A percentile compares a stretch with the other conserved stretches of the same genome.
These are phyloP conservation scores for Monodelphis domestica DNA, from an alignment of 2,797 vertebrate species.

Conservation along the genomic window DNA sequence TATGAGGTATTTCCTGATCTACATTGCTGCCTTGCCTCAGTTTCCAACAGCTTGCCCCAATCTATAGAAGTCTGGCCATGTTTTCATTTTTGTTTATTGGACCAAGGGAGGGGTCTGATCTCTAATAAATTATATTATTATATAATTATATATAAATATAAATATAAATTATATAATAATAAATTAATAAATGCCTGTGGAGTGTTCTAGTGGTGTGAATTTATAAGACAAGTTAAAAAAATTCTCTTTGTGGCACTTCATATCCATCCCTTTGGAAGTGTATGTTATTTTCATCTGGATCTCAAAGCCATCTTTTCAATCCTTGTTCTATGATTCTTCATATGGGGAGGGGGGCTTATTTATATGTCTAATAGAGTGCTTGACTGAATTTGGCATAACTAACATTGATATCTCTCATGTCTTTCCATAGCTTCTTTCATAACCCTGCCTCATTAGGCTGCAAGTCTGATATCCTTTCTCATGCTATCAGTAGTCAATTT, in stretches of 20 bases:
- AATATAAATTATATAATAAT: no score
- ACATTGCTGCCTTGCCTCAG: background rate
- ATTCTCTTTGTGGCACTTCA: background rate
- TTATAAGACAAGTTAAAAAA: background rate
- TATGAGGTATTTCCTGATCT: background rate
- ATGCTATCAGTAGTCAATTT: background rate
- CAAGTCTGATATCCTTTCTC: background rate
- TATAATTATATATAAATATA: no score
- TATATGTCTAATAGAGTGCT: background rate
- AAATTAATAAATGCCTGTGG: background rate
- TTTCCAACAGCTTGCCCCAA: no score
- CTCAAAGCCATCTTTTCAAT: background rate
- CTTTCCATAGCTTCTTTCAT: background rate
- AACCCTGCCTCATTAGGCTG: background rate
- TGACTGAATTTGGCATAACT: background rate
- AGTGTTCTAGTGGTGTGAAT: background rate
- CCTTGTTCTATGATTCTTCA: background rate
- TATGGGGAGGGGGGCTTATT: background rate
- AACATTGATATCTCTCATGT: background rate
- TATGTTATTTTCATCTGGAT: background rate
- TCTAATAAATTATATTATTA: no score
- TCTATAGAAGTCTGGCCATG: background rate
- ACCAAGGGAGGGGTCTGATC: background rate
- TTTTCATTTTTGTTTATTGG: background rate
- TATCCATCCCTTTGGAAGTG: background rate